Evolutionary conservation across 2,113 vertebrate genomes (phyloP).

Genomic region (Bostrychus sinensis): DNA sequence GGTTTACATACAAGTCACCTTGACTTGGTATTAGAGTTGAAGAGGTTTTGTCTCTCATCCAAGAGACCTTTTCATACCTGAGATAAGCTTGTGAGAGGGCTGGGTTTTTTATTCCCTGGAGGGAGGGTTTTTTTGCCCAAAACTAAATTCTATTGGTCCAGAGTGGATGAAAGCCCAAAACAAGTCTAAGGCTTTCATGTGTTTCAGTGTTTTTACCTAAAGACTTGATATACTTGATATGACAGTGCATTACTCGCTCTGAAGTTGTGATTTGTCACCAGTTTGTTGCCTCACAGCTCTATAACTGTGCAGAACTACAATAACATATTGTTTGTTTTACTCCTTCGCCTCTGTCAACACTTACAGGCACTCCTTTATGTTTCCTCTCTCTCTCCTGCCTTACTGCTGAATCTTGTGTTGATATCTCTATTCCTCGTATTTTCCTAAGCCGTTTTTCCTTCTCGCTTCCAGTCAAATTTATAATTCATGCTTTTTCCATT

Average conservation of each 20-base stretch:
- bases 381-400: constrained; percentile 8
- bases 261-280: background rate
- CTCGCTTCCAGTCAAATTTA: constrained; percentile 68
- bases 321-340: constrained; percentile 34
- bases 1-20: no score
- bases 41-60: no score
- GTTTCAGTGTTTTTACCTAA: no score
- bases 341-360: constrained; percentile 18
- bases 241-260: background rate
- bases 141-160: no score
- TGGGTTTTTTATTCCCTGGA: no score
- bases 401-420: constrained; percentile 24
- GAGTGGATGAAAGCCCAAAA: no score
- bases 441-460: constrained; percentile 46
- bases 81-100: no score
- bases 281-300: constrained; percentile 5
- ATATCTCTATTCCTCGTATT: constrained; percentile 61
- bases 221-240: no score
- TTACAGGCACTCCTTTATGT: background rate
- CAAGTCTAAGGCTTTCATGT: no score
- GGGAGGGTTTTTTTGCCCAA: no score
- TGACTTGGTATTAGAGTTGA: no score
- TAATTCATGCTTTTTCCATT: constrained; percentile 66
- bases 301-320: background rate
- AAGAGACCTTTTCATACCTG: no score